Evolutionary conservation across 2,888 invertebrate genomes (phyloP), one percentile per base, ranked within the genome.

Genomic region (Monoplex corrugatus): DNA sequence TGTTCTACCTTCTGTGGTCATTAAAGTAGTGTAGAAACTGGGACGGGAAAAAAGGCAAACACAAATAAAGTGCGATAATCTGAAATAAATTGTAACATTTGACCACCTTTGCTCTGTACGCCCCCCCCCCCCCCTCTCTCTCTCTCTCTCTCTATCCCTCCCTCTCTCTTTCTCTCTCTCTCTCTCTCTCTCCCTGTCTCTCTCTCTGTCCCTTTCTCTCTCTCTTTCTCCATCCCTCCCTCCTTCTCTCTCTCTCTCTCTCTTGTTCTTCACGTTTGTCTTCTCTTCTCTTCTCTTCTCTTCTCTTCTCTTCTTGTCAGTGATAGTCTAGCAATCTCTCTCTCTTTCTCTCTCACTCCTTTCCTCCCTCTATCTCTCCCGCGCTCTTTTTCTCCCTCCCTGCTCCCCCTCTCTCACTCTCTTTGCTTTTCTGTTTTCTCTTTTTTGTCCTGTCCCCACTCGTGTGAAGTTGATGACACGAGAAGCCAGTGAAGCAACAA

Each of bases 401-500:
- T 32, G 28, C 68, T n/a, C 68, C 28, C 23, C 28, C 68, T 19
- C 28, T 38, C 23, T n/a, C 68, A 32, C 72, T 35, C 72, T 38
- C 72, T 3, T 19, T 13, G n/a, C 75, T 16, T 10, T 2, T 38
- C 38, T 38, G 13, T 38, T 75, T 13, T 75, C 10, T 35, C 75
- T 38, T 13, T 75, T 28, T 38, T 28, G 10, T 19, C 38, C 38
- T 23, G 13, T 13, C 35, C 38, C 38, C 38, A 19, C 16, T 75
- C 16, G 10, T 23, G 16, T 10, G 75, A 75, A 75, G 75, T 13
- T 75, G 75, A 75, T 75, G 75, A n/a, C 35, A 75, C 38, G 10
- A 38, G 38, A 35, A 38, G 38, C 75, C 35, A 75, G 75, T 13
- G 75, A 38, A 75, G 75, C 75, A 75, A 75, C 75, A 75, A 75